Conservation (phyloP, 2,113 vertebrate genomes). For the Campylomormyrus numenius region DNA sequence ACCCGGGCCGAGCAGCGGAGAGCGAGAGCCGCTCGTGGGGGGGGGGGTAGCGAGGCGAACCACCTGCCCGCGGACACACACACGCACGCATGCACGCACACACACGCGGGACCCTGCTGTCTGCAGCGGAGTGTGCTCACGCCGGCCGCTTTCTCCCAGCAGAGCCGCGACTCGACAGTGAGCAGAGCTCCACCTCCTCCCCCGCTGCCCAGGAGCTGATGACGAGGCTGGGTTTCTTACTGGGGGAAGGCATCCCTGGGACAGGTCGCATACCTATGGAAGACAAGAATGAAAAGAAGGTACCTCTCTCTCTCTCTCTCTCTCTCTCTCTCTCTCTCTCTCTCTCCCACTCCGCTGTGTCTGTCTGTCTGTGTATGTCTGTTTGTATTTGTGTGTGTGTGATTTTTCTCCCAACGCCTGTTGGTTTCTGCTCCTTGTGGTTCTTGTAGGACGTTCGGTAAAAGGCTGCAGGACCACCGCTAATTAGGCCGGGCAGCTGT, state of each 20-base stretch:
- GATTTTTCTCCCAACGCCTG: not conserved
- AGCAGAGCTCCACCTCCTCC: slow-evolving; percentile 84
- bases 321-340: not conserved
- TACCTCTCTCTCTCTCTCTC: slow-evolving; percentile 47
- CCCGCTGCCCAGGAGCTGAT: slow-evolving; percentile 96
- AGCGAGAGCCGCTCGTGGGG: slow-evolving; percentile 21
- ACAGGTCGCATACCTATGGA: slow-evolving; percentile 84
- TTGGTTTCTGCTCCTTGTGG: slow-evolving; percentile 26
- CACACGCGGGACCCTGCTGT: not conserved
- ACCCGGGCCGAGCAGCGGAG: slow-evolving; percentile 28
- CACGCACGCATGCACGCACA: not conserved
- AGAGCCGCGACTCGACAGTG: slow-evolving; percentile 78
- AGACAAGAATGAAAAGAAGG: slow-evolving; percentile 90
- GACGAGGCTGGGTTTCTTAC: slow-evolving; percentile 94
- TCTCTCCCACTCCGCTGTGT: slow-evolving; percentile 15
- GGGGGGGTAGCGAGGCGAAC: not conserved
- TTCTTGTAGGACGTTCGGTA: slow-evolving; percentile 27
- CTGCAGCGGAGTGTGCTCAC: slow-evolving; percentile 14
- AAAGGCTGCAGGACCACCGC: slow-evolving; percentile 31
- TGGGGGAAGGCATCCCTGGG: slow-evolving; percentile 94
- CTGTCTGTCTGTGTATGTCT: not conserved
- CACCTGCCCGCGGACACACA: not conserved
- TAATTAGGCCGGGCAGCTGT: slow-evolving; percentile 36
- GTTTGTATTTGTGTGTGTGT: not conserved
- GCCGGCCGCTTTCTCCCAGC: slow-evolving; percentile 41